A percentile compares a stretch with the other conserved stretches of the same genome.
phyloP scores from a whole-genome alignment of 2,888 invertebrate species.

The Achlya flavicornis region DNA sequence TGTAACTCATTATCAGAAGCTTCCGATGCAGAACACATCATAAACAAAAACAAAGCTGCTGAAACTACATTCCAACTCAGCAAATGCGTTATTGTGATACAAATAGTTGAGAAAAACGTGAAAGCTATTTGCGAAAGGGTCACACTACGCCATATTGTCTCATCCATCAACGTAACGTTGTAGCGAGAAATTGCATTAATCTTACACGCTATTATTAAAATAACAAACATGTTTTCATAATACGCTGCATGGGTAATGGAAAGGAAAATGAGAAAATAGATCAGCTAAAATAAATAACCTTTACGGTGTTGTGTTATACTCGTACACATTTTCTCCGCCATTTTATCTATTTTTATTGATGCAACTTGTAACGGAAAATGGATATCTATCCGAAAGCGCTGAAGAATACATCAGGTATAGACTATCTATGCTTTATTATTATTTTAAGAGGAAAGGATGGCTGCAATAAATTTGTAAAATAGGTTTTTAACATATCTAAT shows the following conservation, averaged over 20 bases:
- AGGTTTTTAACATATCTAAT: too few species aligned
- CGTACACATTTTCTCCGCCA: neutral
- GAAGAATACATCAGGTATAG: too few species aligned
- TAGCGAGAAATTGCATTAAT: slow-evolving; percentile 22
- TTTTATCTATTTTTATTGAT: too few species aligned
- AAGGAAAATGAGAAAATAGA: neutral
- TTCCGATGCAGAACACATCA: too few species aligned
- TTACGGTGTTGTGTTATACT: neutral
- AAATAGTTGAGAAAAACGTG: slow-evolving; percentile 19
- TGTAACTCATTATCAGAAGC: too few species aligned
- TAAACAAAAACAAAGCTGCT: neutral
- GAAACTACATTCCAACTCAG: neutral
- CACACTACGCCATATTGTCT: slow-evolving; percentile 37
- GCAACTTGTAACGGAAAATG: too few species aligned
- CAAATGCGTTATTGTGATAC: slow-evolving; percentile 5
- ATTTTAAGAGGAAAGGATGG: too few species aligned
- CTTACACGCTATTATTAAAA: slow-evolving; percentile 10
- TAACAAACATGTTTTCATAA: slow-evolving; percentile 8
- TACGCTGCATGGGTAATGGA: slow-evolving; percentile 1
- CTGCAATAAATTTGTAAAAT: too few species aligned
- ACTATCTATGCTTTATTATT: too few species aligned
- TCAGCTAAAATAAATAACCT: neutral
- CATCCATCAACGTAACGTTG: slow-evolving; percentile 47
- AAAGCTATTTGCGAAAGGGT: slow-evolving; percentile 42
- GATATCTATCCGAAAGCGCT: too few species aligned